Evolutionary conservation across 2,888 invertebrate species (phyloP), one percentile per base, ranked within the genome.

Genomic region (Cactoblastis cactorum): DNA sequence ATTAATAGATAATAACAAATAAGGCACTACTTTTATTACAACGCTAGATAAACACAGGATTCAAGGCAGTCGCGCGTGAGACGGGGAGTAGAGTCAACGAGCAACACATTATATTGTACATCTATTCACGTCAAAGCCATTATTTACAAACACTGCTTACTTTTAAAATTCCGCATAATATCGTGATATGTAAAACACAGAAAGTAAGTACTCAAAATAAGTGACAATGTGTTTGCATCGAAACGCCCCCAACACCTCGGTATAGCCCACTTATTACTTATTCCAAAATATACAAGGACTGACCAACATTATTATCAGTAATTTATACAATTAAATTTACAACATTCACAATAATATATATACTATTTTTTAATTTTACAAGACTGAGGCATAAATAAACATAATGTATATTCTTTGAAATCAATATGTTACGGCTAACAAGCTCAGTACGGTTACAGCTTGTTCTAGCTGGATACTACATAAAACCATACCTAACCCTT

Each of bases 101-200:
- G 68, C 69, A 71, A 67, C 65, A 68, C 68, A 62, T 58, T 65
- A 57, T 61, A 62, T 63, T 59, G 58, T 60, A 69, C 62, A 65
- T 58, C 50, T 49, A 62, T 67, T 59, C n/a, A 66, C 58, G 65
- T 59, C 55, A 61, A 64, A 69, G 67, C 73, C 51, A 67, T 62
- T 77, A 77, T 75, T 68, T 77, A 80, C 74, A 77, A 56, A 59
- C 34, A 58, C 57, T 53, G 52, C 57, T 51, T 54, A 57, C 56
- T 49, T 69, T 71, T 68, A 37, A 66, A 67, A 69, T 58, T 67
- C 63, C 63, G 65, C 67, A 61, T 62, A 61, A 53, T 63, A 56
- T 54, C 64, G 69, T 79, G 80, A 80, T 79, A 80, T 80, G 80
- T 80, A 59, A 75, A n/a, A 78, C 63, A 69, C 61, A 73, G 43